Conservation (phyloP, 2,113 vertebrate genomes). For the Apaloderma vittatum region DNA sequence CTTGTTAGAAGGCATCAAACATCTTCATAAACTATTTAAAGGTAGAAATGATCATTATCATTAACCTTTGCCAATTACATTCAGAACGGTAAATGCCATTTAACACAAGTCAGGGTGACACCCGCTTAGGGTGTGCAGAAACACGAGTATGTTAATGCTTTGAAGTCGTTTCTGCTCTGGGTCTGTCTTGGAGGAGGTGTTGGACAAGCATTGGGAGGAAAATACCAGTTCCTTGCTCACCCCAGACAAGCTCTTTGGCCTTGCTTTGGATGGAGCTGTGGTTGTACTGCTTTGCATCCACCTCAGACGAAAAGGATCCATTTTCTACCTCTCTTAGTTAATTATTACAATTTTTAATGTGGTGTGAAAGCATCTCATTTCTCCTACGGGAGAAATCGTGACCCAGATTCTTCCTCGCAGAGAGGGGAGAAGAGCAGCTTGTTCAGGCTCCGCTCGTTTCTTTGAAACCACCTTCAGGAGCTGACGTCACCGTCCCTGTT, state of each 20-base stretch:
- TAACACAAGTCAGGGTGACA: neutral
- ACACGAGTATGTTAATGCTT: rapidly evolving
- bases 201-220: neutral
- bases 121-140: neutral
- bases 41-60: conserved; percentile 50
- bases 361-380: neutral
- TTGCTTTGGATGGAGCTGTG: neutral
- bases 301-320: neutral
- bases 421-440: neutral
- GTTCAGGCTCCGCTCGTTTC: neutral
- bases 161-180: neutral
- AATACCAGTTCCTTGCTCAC: neutral
- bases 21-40: conserved; percentile 71
- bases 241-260: neutral
- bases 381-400: neutral
- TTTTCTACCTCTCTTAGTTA: neutral
- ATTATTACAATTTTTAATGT: neutral
- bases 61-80: conserved; percentile 56
- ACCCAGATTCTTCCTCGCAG: neutral
- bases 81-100: neutral
- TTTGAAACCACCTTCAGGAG: conserved; percentile 1
- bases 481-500: neutral
- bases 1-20: conserved; percentile 36
- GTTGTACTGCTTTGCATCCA: neutral
- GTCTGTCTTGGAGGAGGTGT: neutral